Conservation (phyloP, 2,888 invertebrate species). For the Hanleya hanleyi region DNA sequence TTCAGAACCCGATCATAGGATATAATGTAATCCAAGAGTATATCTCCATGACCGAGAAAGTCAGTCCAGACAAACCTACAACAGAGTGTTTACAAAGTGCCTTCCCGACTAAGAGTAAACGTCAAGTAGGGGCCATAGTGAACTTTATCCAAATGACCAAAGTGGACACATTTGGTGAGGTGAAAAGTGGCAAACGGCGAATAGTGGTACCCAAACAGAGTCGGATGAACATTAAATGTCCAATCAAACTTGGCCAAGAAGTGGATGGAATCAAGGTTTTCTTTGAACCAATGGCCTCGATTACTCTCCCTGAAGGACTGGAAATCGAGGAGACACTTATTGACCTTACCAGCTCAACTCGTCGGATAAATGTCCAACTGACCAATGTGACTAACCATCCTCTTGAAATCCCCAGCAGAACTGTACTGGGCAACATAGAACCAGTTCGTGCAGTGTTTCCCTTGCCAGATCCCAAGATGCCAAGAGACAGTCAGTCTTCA, state of each 20-base stretch:
- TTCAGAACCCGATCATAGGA: slow-evolving; percentile 15
- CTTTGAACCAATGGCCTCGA: slow-evolving; percentile 3
- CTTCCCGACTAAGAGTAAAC: background rate
- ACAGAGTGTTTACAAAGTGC: background rate
- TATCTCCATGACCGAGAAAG: slow-evolving; percentile 5
- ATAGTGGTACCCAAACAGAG: background rate
- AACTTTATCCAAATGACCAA: background rate
- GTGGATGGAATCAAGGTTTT: background rate
- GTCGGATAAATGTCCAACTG: background rate
- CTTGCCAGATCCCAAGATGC: background rate
- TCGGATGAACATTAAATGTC: background rate
- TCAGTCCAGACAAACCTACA: background rate
- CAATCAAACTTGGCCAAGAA: background rate
- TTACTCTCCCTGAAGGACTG: background rate
- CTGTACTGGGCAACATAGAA: background rate
- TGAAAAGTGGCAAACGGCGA: no score
- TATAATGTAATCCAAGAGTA: slow-evolving; percentile 14
- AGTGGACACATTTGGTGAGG: background rate
- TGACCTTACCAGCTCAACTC: background rate
- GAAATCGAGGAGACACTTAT: background rate
- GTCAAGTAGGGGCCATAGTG: background rate
- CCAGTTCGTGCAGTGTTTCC: background rate
- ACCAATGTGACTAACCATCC: background rate
- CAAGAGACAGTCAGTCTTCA: no score
- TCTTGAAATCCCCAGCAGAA: background rate